phyloP scores from a whole-genome alignment of 2,797 vertebrate species.

The Ctenochaetus hawaiiensis region DNA sequence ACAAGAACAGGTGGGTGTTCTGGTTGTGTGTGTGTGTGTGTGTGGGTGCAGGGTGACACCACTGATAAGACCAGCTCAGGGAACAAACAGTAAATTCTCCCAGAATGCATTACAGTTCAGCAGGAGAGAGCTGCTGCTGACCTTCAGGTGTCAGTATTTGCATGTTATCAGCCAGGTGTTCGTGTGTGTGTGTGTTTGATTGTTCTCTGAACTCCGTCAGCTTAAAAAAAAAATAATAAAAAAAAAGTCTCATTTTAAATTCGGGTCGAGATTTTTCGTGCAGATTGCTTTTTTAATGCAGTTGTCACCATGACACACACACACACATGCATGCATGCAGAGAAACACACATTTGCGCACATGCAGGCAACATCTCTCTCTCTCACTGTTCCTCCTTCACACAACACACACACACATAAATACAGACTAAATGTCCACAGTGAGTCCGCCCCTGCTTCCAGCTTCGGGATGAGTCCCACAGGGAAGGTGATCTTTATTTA shows the following conservation, averaged over 20 bases:
- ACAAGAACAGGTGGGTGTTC: not conserved
- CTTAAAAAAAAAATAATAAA: constrained; percentile 26
- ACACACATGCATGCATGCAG: constrained; percentile 16
- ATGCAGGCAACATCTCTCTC: not conserved
- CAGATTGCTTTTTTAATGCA: constrained; percentile 74
- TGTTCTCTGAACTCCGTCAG: constrained; percentile 54
- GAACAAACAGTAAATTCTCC: constrained; percentile 57
- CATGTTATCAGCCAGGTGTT: constrained; percentile 66
- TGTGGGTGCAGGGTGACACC: constrained; percentile 53
- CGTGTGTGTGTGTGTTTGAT: constrained; percentile 18
- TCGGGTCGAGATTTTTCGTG: constrained; percentile 69
- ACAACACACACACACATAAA: constrained; percentile 9
- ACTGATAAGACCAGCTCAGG: constrained; percentile 66
- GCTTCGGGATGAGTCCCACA: constrained; percentile 63
- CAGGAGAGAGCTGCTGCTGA: constrained; percentile 62
- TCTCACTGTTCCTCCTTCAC: not conserved
- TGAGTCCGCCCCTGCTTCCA: constrained; percentile 50
- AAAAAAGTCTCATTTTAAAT: constrained; percentile 68
- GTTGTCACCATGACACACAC: constrained; percentile 58
- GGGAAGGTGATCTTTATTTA: constrained; percentile 81
- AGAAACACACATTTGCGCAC: constrained; percentile 21
- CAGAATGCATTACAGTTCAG: constrained; percentile 54
- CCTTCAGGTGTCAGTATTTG: constrained; percentile 78
- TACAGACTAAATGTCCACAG: constrained; percentile 36
- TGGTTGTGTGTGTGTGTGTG: not conserved